A percentile compares a stretch with the other conserved stretches of the same genome.
These are phyloP conservation scores for Ceryle rudis DNA, from an alignment of 2,797 vertebrate species.

Conservation along the genomic window DNA sequence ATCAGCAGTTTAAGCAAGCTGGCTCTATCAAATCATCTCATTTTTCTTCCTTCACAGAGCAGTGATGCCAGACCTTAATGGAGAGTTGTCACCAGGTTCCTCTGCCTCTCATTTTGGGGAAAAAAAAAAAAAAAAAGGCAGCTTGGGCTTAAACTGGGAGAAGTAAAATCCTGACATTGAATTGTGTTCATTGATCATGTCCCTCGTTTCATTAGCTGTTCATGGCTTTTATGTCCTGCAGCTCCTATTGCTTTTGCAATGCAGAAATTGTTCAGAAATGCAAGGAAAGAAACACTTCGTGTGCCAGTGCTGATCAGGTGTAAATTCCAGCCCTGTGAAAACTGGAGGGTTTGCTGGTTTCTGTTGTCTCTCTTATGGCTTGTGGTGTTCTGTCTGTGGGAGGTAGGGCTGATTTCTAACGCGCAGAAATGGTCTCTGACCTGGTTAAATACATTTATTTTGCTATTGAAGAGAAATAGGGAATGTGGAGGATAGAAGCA, in stretches of 20 bases:
- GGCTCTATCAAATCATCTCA: background rate
- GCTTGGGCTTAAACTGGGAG: background rate
- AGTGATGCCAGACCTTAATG: background rate
- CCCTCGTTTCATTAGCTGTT: background rate
- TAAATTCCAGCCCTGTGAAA: no score
- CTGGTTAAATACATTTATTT: background rate
- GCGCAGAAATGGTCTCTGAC: background rate
- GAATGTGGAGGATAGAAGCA: background rate
- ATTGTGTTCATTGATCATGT: background rate
- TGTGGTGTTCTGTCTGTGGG: fast-evolving
- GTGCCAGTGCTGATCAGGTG: fast-evolving
- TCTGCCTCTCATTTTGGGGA: background rate
- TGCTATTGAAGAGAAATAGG: background rate
- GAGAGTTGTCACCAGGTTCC: background rate
- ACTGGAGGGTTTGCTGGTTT: fast-evolving
- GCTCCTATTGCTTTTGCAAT: background rate
- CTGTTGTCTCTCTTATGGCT: fast-evolving
- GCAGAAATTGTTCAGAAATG: no score
- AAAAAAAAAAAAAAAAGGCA: background rate
- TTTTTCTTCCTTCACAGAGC: background rate
- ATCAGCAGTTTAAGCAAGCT: background rate
- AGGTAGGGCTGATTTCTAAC: background rate
- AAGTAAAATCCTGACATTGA: background rate
- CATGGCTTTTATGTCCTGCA: background rate
- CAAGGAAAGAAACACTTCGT: fast-evolving